Evolutionary conservation across 2,113 vertebrate species (phyloP).

Genomic region (Petrocephalus zakoni): DNA sequence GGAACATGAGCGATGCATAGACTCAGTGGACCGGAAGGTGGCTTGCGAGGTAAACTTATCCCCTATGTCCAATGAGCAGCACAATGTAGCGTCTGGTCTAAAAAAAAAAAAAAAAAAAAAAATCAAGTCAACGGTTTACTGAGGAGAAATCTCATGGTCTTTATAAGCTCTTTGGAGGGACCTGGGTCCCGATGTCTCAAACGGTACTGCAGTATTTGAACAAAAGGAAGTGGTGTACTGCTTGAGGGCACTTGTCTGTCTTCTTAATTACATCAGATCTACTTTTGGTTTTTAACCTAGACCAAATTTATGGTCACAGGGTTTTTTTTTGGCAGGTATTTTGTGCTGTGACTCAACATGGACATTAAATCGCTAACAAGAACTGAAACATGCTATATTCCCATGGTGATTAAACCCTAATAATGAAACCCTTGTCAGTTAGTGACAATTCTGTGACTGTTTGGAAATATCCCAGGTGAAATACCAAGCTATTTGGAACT

Average conservation of each 20-base stretch:
- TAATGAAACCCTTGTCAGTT: not conserved
- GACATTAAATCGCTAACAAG: not conserved
- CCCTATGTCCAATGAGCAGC: not conserved
- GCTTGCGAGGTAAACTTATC: not conserved
- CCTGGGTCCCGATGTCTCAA: not conserved
- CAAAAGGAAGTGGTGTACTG: not conserved
- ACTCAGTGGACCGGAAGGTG: not conserved
- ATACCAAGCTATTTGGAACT: not conserved
- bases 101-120: not conserved
- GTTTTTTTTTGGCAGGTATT: not conserved
- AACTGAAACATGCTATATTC: not conserved
- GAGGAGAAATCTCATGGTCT: constrained; percentile 2
- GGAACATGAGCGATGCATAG: not conserved
- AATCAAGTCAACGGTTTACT: not conserved
- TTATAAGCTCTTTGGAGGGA: constrained; percentile 1
- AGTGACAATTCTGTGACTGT: not conserved
- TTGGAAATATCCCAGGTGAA: not conserved
- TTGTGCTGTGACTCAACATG: not conserved
- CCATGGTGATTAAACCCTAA: not conserved
- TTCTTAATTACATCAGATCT: not conserved
- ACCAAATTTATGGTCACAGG: not conserved
- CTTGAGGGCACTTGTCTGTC: not conserved
- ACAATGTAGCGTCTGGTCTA: not conserved
- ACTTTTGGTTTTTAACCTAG: not conserved
- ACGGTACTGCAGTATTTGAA: not conserved